Base-by-base conservation (phyloP, 2,797 vertebrate species). In the Ispidina lecontei region DNA sequence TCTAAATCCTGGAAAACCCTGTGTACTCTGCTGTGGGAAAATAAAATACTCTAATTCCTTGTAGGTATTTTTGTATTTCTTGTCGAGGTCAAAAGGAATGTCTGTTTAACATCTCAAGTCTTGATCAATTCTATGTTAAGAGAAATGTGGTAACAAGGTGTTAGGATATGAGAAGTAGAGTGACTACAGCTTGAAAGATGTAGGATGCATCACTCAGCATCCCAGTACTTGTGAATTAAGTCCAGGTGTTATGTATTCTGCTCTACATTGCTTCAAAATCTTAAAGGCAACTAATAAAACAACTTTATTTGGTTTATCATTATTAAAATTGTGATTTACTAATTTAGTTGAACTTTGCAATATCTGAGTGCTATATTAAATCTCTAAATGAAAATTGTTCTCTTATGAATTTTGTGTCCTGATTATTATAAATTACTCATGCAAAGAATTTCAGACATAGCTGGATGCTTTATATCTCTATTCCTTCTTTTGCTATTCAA, bases 101-200 rank as follows among this genome's bases (percentile, higher is more conserved):
- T 67, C 90, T 94, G 77, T 76, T 95, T 76, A 89, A 89, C 74
- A 82, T 82, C 89, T 90, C 46, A 84, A 64, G 13, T 26, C 26
- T 79, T 87, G 78, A 79, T 82, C 69, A 91, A 51, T 33, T 84
- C 78, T 82, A 20, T 76, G n/a, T 62, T 71, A 79, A 74, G n/a
- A 79, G 26, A 93, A 93, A 93, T 84, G 81, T 79, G 62, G 71
- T 56, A 84, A 87, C 56, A 91, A 90, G 41, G 65, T 87, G 72
- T 71, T 91, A 62, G 56, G 54, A 22, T 71, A 35, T 39, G 71
- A 41, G 62, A 70, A 87, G 11, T 37, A 56, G 11, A 67, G 16
- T 46, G 68, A 79, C 29, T 85, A 59, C 71, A 90, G 60, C 35
- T 73, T 90, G 84, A 90, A 87, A 82, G 56, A 55, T 51, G 64